Base-by-base conservation (phyloP, 2,797 vertebrate genomes). In the Lepus oiostolus region DNA sequence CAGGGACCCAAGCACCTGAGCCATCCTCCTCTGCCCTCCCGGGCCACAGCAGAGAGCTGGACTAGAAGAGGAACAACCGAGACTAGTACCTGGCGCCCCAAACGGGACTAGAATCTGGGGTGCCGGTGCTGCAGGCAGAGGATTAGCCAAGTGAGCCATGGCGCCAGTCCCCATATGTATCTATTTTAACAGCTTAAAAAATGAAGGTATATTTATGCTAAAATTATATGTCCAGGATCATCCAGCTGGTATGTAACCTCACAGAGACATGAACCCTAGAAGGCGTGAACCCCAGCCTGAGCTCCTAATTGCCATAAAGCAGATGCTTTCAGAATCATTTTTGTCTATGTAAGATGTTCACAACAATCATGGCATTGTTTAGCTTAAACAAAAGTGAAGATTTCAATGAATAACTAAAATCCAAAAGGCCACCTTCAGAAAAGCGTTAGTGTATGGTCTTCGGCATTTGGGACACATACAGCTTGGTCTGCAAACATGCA, bases 381-480 rank as follows among this genome's bases (percentile, higher is more conserved):
- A 70, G 8, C 32, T 35, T 76, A 50, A 30, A n/a, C 63, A 35
- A 67, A 93, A 83, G 32, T 50, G 82, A 82, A 52, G 4, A 91
- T 71, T 87, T 52, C 35, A 68, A 74, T 90, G 81, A 94, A 95
- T 21, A 77, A 90, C 52, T 8, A 30, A 70, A 76, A 68, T 32
- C 17, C 35, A 60, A 92, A 88, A 87, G 71, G 5, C 30, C 6
- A 54, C 17, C 30, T 62, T 88, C 70, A 82, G 4, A 32, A 88
- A 82, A 38, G 14, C 7, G n/a, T 92, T 63, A n/a, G 14, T 42
- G 16, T 17, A 16, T 72, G 13, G 60, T 35, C 38, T 76, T 88
- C 10, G 14, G 52, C 68, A 28, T 22, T 52, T 58, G 71, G 62
- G 63, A 67, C 47, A 68, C 7, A 50, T n/a, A 26, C 21, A 81